Conservation (phyloP, 2,113 vertebrate genomes). For the Sprattus sprattus region DNA sequence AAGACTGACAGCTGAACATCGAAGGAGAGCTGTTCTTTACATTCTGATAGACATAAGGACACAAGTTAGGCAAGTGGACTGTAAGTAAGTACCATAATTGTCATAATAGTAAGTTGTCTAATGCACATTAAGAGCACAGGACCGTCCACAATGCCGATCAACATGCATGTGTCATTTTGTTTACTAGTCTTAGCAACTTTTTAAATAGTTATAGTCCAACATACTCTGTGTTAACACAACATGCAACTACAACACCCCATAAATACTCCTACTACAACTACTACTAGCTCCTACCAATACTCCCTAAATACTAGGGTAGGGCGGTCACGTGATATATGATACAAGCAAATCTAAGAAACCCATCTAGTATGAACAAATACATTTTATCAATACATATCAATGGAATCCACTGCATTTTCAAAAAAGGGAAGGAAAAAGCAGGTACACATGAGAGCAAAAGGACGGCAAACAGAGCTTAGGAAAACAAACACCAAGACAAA, state of each 20-base stretch:
- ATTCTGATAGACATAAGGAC: background rate
- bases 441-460: conserved; percentile 55
- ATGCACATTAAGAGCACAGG: background rate
- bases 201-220: background rate
- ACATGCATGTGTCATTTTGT: background rate
- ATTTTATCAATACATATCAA: background rate
- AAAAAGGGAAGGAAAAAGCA: conserved; percentile 50
- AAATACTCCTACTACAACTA: background rate
- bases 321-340: background rate
- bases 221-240: background rate
- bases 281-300: background rate
- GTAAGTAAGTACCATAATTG: background rate
- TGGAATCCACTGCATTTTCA: background rate
- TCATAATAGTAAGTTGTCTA: background rate
- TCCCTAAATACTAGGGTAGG: background rate
- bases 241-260: background rate
- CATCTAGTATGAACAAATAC: background rate
- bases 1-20: background rate
- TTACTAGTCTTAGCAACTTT: background rate
- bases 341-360: background rate
- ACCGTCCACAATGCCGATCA: background rate
- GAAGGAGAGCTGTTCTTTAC: background rate
- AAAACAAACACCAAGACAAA: conserved; percentile 54
- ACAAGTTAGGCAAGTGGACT: background rate
- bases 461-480: conserved; percentile 53